Percentiles rank a stretch among this genome's conserved stretches.
phyloP scores from a whole-genome alignment of 2,888 invertebrate genomes.

The Automeris io region DNA sequence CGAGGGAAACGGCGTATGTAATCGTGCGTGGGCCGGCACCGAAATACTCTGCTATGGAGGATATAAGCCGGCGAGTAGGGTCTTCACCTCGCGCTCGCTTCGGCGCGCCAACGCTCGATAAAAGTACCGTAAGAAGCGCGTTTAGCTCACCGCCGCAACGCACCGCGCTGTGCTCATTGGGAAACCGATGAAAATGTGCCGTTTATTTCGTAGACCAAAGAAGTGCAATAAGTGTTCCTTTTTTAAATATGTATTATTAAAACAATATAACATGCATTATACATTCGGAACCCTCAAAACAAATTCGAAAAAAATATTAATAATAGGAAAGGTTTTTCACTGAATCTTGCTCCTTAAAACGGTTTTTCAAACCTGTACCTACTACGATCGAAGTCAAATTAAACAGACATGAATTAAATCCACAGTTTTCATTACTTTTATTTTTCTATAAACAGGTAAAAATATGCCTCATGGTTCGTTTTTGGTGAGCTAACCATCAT shows the following conservation, averaged over 20 bases:
- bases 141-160: constrained; percentile 4
- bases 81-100: constrained; percentile 15
- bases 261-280: no score
- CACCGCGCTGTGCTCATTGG: constrained; percentile 7
- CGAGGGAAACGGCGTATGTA: constrained; percentile 9
- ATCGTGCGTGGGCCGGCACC: constrained; percentile 24
- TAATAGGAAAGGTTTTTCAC: no score
- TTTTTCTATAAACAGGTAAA: not conserved
- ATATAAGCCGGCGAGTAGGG: constrained; percentile 20
- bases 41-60: constrained; percentile 20
- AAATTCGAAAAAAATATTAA: no score
- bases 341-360: no score
- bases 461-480: not conserved
- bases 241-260: no score
- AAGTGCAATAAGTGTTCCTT: no score
- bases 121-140: constrained; percentile 55
- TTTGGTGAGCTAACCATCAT: constrained; percentile 15
- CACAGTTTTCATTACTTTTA: not conserved
- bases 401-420: no score
- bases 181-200: constrained; percentile 4
- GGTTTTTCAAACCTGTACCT: no score
- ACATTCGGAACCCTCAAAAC: no score
- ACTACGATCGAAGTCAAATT: no score
- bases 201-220: not conserved
- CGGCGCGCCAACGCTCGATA: constrained; percentile 28